Conservation (phyloP, 2,113 vertebrate species). For the Macrotis lagotis region DNA sequence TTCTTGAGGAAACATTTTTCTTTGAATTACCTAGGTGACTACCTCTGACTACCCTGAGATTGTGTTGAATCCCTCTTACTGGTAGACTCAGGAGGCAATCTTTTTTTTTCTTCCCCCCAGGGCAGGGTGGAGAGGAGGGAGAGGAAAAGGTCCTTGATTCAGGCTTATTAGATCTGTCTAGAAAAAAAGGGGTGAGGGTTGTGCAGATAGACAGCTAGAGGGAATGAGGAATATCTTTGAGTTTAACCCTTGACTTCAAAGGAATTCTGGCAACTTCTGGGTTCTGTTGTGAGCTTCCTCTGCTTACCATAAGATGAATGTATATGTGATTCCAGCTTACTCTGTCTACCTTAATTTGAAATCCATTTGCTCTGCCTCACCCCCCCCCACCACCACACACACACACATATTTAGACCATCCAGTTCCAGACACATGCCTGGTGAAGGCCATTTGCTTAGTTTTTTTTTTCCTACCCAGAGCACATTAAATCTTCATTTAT, state of each 20-base stretch:
- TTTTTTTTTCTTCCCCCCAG: neutral
- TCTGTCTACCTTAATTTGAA: neutral
- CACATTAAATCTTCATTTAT: neutral
- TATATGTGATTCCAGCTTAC: neutral
- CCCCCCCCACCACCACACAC: too few species aligned
- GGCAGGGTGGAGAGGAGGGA: neutral
- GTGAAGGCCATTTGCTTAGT: neutral
- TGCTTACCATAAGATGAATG: neutral
- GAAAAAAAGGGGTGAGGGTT: too few species aligned
- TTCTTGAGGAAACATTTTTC: neutral
- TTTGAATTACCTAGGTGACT: neutral
- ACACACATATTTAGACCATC: neutral
- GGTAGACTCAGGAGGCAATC: neutral
- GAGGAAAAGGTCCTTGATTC: neutral
- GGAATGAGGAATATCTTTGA: neutral
- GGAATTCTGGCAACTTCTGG: too few species aligned
- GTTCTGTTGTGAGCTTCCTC: too few species aligned
- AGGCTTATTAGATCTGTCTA: neutral
- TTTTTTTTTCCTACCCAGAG: neutral
- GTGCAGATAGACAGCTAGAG: neutral
- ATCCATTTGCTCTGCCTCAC: neutral
- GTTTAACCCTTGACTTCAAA: neutral
- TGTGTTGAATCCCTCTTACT: neutral
- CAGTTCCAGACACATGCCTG: too few species aligned
- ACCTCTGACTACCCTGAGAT: neutral